A percentile compares a stretch with the other conserved stretches of the same genome.
Conservation (phyloP, 1,140 invertebrate species). For the Agrypnia vestita region DNA sequence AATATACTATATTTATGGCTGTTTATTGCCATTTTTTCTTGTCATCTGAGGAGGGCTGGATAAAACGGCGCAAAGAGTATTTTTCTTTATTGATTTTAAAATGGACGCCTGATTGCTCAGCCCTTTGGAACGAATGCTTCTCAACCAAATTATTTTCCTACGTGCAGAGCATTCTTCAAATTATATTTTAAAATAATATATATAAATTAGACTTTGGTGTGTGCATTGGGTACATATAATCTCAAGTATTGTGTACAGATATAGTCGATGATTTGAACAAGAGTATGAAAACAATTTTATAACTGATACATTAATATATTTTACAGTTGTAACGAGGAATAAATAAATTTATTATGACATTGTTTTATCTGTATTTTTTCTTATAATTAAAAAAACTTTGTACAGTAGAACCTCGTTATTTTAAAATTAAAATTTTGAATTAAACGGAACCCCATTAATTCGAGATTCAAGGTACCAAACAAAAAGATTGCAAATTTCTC, state of each 20-base stretch:
- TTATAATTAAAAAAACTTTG: too few species aligned
- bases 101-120: constrained; percentile 9
- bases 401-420: too few species aligned
- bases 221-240: constrained; percentile 29
- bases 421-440: too few species aligned
- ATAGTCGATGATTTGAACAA: not conserved
- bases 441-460: too few species aligned
- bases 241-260: constrained; percentile 11
- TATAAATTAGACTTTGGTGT: constrained; percentile 37
- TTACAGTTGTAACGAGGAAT: too few species aligned
- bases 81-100: constrained; percentile 33
- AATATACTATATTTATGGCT: constrained; percentile 38
- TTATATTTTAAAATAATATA: constrained; percentile 37
- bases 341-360: too few species aligned
- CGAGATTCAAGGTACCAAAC: too few species aligned
- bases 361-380: too few species aligned
- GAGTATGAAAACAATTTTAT: constrained; percentile 19
- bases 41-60: not conserved
- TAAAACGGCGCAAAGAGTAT: constrained; percentile 16
- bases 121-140: constrained; percentile 27
- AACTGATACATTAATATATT: not conserved
- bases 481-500: too few species aligned
- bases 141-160: constrained; percentile 40
- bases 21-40: not conserved
- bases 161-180: constrained; percentile 32